A percentile compares a stretch with the other conserved stretches of the same genome.
Conservation (phyloP, 2,113 vertebrate species). For the Cervus canadensis region DNA sequence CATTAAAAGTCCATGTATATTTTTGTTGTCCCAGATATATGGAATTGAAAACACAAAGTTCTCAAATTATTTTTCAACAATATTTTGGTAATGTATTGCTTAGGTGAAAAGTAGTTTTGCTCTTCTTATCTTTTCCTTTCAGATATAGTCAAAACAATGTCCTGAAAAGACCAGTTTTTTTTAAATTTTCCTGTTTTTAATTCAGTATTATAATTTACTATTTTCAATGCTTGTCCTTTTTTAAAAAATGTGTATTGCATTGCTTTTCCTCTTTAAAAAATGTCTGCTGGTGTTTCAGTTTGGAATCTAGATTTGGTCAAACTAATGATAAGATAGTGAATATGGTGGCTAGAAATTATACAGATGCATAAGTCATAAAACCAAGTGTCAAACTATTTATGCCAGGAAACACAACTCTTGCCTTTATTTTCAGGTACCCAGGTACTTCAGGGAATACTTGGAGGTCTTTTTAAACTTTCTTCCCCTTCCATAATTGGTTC, state of each 20-base stretch:
- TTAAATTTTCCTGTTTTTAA: neutral
- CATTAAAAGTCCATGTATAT: neutral
- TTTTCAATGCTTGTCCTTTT: neutral
- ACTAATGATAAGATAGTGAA: neutral
- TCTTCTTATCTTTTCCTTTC: neutral
- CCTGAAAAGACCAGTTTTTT: neutral
- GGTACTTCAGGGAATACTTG: neutral
- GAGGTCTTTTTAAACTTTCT: neutral
- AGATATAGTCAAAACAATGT: neutral
- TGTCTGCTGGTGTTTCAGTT: neutral
- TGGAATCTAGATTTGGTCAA: neutral
- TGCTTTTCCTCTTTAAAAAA: neutral
- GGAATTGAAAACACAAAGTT: neutral
- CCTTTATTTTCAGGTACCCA: neutral
- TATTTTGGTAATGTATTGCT: neutral
- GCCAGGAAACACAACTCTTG: neutral
- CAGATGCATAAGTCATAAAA: neutral
- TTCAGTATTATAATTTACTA: neutral
- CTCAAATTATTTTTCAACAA: neutral
- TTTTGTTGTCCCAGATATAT: neutral
- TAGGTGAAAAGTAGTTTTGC: slow-evolving; percentile 20
- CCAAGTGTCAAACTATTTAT: neutral
- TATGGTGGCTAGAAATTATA: neutral
- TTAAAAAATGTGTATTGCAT: neutral
- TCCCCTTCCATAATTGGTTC: neutral